phyloP scores from a whole-genome alignment of 2,797 vertebrate genomes.

The Rhinophrynus dorsalis region DNA sequence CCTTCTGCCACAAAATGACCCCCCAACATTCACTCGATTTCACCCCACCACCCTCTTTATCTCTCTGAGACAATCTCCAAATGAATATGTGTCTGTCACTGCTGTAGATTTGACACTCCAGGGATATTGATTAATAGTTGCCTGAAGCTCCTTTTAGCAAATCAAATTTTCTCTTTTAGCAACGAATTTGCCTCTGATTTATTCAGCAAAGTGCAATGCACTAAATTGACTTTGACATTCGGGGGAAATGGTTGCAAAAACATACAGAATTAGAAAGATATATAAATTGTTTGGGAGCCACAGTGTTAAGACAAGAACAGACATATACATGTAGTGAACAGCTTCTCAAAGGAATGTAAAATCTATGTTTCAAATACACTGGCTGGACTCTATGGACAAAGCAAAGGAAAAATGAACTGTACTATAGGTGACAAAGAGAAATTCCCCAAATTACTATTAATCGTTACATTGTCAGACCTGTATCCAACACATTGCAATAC shows the following conservation, averaged over 20 bases:
- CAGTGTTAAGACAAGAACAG: too few species aligned
- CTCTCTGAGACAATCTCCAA: slow-evolving; percentile 78
- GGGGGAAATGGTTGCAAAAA: slow-evolving; percentile 82
- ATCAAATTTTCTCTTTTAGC: slow-evolving; percentile 96
- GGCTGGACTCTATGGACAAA: too few species aligned
- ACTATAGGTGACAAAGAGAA: too few species aligned
- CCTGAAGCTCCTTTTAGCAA: slow-evolving; percentile 98
- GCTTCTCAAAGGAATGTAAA: too few species aligned
- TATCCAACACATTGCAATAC: too few species aligned
- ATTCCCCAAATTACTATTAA: too few species aligned
- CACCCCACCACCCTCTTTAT: slow-evolving; percentile 60
- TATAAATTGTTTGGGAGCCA: slow-evolving; percentile 75
- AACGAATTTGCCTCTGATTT: slow-evolving; percentile 83
- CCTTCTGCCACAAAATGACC: slow-evolving; percentile 2
- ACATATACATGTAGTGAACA: too few species aligned
- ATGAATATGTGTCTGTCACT: slow-evolving; percentile 84
- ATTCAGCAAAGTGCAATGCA: slow-evolving; percentile 86
- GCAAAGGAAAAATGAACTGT: too few species aligned
- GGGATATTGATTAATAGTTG: slow-evolving; percentile 98
- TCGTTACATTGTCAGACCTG: too few species aligned
- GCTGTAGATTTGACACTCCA: slow-evolving; percentile 85
- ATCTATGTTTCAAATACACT: too few species aligned
- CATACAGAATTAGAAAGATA: slow-evolving; percentile 74
- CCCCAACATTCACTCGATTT: slow-evolving; percentile 49
- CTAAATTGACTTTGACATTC: slow-evolving; percentile 94